A percentile compares a stretch with the other conserved stretches of the same genome.
Conservation (phyloP, 1,140 invertebrate genomes). For the Hestina assimilis region DNA sequence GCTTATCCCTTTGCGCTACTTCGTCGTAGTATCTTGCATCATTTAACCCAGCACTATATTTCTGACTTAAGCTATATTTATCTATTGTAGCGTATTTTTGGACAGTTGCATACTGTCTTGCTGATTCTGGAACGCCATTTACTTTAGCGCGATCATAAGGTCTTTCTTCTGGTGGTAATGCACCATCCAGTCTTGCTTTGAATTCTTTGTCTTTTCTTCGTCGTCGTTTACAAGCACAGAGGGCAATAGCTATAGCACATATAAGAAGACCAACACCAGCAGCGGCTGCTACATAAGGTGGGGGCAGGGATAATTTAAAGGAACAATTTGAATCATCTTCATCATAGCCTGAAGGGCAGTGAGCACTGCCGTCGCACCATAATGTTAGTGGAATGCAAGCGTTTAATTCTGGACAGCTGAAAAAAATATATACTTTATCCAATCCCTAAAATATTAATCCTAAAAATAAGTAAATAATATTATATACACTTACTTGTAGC, state of each 20-base stretch:
- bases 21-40: conserved; percentile 75
- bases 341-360: conserved; percentile 92
- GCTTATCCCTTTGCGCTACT: conserved; percentile 72
- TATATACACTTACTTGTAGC: conserved; percentile 80
- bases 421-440: conserved; percentile 28
- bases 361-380: conserved; percentile 91
- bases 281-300: conserved; percentile 82
- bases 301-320: conserved; percentile 82
- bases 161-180: conserved; percentile 74
- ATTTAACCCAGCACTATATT: conserved; percentile 75
- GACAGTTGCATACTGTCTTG: conserved; percentile 68
- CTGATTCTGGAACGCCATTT: conserved; percentile 75
- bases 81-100: conserved; percentile 78
- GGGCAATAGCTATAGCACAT: conserved; percentile 81
- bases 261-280: conserved; percentile 81
- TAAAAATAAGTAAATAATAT: not conserved
- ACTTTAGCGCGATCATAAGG: conserved; percentile 80
- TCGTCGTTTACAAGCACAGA: conserved; percentile 74
- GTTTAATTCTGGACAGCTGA: conserved; percentile 90
- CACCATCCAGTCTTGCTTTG: conserved; percentile 76
- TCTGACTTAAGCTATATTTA: conserved; percentile 77
- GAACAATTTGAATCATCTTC: conserved; percentile 88
- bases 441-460: not conserved
- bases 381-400: conserved; percentile 91
- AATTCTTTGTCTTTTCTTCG: conserved; percentile 82